A percentile compares a stretch with the other conserved stretches of the same genome.
These are phyloP conservation scores for Zaprionus nigranus DNA, from an alignment of 1,140 invertebrate genomes.

Conservation along the genomic window DNA sequence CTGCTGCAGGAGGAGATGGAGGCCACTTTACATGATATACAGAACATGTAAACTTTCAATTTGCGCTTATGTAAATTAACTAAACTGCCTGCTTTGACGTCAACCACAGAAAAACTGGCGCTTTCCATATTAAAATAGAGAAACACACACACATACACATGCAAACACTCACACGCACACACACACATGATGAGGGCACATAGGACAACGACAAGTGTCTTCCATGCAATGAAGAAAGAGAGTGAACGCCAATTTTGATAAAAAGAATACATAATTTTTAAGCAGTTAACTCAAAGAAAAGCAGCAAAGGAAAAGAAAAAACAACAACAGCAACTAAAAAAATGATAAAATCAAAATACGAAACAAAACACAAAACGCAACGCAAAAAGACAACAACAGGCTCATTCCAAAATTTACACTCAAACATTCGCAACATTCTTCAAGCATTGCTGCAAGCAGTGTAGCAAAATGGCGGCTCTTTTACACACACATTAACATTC, in stretches of 20 bases:
- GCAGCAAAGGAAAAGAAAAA: constrained; percentile 33
- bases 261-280: constrained; percentile 46
- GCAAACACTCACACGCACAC: constrained; percentile 38
- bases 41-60: constrained; percentile 95
- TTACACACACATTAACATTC: constrained; percentile 2
- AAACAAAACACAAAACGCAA: not conserved
- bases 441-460: constrained; percentile 42
- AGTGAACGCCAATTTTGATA: constrained; percentile 57
- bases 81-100: constrained; percentile 83
- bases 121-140: constrained; percentile 74
- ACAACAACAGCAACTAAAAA: constrained; percentile 29
- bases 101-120: constrained; percentile 72
- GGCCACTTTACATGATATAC: constrained; percentile 99
- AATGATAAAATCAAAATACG: constrained; percentile 34
- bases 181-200: constrained; percentile 31
- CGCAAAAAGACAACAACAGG: constrained; percentile 51
- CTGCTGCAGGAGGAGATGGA: constrained; percentile 99
- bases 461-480: constrained; percentile 35
- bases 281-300: constrained; percentile 55
- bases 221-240: constrained; percentile 42
- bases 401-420: constrained; percentile 63
- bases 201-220: constrained; percentile 67
- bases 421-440: constrained; percentile 21
- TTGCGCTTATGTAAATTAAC: constrained; percentile 78
- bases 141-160: constrained; percentile 45